Conservation (phyloP, 2,113 vertebrate species). For the Microtus montanus region DNA sequence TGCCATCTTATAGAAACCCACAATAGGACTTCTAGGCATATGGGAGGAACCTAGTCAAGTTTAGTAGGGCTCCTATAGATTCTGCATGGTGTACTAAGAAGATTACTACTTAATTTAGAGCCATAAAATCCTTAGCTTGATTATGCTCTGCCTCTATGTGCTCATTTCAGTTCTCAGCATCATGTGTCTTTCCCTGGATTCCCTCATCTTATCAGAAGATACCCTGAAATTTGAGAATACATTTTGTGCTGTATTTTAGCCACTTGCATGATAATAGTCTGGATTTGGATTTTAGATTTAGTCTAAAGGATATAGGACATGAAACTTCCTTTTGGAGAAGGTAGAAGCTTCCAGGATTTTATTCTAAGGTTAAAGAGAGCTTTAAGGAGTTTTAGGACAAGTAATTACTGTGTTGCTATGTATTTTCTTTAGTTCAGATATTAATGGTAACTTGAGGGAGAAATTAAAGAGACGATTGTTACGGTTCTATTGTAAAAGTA, state of each 20-base stretch:
- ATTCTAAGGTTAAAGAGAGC: constrained; percentile 22
- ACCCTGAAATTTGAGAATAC: background rate
- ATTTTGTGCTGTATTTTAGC: background rate
- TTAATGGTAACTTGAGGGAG: background rate
- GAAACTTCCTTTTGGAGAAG: constrained; percentile 6
- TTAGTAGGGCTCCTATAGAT: background rate
- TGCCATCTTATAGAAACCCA: background rate
- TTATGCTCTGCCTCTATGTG: background rate
- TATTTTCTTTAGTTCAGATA: background rate
- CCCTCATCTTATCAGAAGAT: background rate
- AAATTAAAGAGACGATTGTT: background rate
- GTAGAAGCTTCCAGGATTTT: background rate
- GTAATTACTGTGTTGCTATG: background rate
- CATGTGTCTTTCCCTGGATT: background rate
- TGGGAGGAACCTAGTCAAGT: background rate
- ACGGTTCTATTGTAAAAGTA: background rate
- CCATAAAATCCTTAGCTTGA: background rate
- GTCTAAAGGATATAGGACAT: background rate
- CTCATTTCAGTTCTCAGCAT: background rate
- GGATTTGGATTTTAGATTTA: constrained; percentile 3
- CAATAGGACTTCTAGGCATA: background rate
- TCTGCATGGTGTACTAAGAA: background rate
- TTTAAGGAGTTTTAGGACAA: constrained; percentile 10
- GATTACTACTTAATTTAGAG: background rate
- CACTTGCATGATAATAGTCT: background rate